These are phyloP conservation scores for Lasiurus cinereus DNA, from an alignment of 2,113 vertebrate genomes.

Conservation along the genomic window DNA sequence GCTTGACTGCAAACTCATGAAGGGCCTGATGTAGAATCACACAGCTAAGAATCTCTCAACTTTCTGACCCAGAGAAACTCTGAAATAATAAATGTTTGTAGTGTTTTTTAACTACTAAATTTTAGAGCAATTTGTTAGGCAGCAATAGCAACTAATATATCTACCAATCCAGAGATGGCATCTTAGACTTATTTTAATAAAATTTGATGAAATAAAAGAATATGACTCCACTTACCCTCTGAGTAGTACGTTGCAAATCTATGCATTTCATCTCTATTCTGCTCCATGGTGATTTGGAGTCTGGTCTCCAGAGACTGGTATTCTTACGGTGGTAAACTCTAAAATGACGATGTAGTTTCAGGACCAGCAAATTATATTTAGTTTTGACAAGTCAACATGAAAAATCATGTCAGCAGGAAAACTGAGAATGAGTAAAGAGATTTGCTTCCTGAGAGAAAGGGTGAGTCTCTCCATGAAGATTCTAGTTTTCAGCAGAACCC, in stretches of 20 bases:
- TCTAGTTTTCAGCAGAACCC: not conserved
- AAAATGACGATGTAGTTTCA: not conserved
- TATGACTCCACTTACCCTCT: not conserved
- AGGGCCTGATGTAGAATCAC: not conserved
- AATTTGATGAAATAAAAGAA: constrained; percentile 11
- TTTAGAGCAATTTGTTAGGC: not conserved
- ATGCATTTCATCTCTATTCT: not conserved
- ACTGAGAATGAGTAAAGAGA: not conserved
- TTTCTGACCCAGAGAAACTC: not conserved
- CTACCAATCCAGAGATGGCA: not conserved
- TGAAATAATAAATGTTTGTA: not conserved
- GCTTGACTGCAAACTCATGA: not conserved
- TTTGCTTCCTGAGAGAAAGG: not conserved
- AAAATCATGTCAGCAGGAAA: not conserved
- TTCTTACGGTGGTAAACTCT: not conserved
- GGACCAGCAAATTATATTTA: not conserved
- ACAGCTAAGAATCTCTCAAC: not conserved
- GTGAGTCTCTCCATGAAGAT: not conserved
- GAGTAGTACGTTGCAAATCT: not conserved
- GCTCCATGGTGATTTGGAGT: not conserved
- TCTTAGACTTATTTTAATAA: not conserved
- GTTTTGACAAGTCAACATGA: not conserved
- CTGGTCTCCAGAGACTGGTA: not conserved
- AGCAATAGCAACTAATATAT: not conserved
- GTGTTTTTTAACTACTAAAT: not conserved